A percentile compares a stretch with the other conserved stretches of the same genome.
These are phyloP conservation scores for Callorhinus ursinus DNA, from an alignment of 2,113 vertebrate genomes.

Conservation along the genomic window DNA sequence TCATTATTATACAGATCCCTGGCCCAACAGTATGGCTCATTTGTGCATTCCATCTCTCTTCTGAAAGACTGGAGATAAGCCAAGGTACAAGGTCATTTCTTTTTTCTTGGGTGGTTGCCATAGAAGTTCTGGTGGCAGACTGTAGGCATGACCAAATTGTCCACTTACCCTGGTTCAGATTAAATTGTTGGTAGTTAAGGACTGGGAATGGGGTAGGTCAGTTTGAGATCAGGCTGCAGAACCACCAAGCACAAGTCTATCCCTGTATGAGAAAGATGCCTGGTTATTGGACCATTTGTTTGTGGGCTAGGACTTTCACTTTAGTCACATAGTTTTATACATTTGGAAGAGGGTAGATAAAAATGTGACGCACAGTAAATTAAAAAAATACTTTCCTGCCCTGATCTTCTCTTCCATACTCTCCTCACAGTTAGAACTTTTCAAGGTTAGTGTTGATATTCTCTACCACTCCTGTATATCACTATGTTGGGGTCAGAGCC, in stretches of 20 bases:
- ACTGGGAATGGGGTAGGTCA: constrained; percentile 51
- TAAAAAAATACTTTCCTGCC: not conserved
- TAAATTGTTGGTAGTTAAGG: constrained; percentile 66
- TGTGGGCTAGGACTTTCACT: constrained; percentile 58
- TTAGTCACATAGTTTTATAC: constrained; percentile 63
- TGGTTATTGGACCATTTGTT: constrained; percentile 61
- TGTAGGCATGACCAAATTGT: constrained; percentile 9
- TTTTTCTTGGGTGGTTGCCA: not conserved
- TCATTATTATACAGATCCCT: not conserved
- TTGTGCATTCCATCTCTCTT: not conserved
- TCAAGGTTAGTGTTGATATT: not conserved
- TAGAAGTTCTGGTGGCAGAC: not conserved
- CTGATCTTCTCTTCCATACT: not conserved
- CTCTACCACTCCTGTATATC: not conserved
- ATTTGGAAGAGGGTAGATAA: not conserved
- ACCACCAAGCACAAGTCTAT: constrained; percentile 58
- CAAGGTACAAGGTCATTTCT: not conserved
- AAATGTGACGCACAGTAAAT: not conserved
- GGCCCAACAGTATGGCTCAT: accelerated
- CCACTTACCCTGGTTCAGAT: not conserved
- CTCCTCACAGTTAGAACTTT: not conserved
- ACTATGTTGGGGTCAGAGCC: not conserved
- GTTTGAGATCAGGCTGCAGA: constrained; percentile 63
- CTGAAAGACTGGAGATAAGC: not conserved
- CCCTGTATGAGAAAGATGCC: constrained; percentile 54